Percentiles rank a stretch among this genome's conserved stretches.
These are phyloP conservation scores for Stictonetta naevosa DNA, from an alignment of 2,113 vertebrate genomes.

Conservation along the genomic window DNA sequence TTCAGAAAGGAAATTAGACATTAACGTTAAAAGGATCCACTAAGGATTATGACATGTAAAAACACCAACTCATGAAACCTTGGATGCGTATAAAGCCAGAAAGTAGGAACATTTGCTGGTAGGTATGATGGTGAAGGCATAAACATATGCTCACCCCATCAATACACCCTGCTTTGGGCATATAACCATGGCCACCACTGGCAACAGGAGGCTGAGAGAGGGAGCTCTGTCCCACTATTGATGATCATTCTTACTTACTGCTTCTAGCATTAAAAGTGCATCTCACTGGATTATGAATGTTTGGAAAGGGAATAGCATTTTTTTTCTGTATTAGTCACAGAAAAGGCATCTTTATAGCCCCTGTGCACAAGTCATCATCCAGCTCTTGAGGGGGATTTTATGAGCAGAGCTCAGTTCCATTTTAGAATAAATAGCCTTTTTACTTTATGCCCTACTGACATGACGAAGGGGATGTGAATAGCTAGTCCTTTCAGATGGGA, in stretches of 20 bases:
- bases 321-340: constrained; percentile 24
- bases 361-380: constrained; percentile 29
- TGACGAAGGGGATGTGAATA: constrained; percentile 28
- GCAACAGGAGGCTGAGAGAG: neutral
- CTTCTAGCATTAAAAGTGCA: neutral
- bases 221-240: neutral
- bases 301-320: neutral
- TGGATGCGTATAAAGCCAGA: neutral
- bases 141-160: neutral
- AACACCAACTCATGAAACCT: neutral
- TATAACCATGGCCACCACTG: neutral
- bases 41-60: neutral
- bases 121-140: neutral
- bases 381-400: constrained; percentile 35
- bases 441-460: neutral
- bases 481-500: neutral
- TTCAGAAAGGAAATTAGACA: neutral
- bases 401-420: neutral
- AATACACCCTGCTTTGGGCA: neutral
- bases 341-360: constrained; percentile 38
- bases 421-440: constrained; percentile 11
- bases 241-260: neutral
- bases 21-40: neutral
- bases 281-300: neutral
- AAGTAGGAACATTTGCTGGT: neutral